phyloP scores from a whole-genome alignment of 1,140 invertebrate species.

The Anadara kagoshimensis region DNA sequence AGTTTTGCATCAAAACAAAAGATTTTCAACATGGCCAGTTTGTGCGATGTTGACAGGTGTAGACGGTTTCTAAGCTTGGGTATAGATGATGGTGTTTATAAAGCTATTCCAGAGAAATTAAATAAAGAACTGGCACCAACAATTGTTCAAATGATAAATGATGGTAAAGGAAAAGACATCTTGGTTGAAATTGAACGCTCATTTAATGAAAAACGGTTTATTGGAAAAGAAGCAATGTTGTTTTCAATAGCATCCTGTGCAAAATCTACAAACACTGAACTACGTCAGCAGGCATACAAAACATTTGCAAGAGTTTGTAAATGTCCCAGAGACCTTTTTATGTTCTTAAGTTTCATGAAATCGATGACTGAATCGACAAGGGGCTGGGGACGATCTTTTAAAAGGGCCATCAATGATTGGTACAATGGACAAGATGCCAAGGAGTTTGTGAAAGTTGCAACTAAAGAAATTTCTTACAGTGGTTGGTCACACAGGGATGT shows the following conservation, averaged over 20 bases:
- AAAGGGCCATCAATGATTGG: slow-evolving; percentile 78
- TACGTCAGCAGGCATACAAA: slow-evolving; percentile 76
- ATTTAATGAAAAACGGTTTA: slow-evolving; percentile 30
- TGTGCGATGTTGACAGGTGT: slow-evolving; percentile 32
- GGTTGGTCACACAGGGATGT: slow-evolving; percentile 82
- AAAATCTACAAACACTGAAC: slow-evolving; percentile 70
- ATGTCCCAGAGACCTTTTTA: slow-evolving; percentile 78
- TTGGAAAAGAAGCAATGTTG: slow-evolving; percentile 75
- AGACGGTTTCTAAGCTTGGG: slow-evolving; percentile 42
- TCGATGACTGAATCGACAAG: slow-evolving; percentile 69
- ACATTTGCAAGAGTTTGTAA: slow-evolving; percentile 76
- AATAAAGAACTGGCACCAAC: slow-evolving; percentile 31
- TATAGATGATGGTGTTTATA: slow-evolving; percentile 42
- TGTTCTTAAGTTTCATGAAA: slow-evolving; percentile 78
- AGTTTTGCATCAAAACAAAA: too few relatives aligned
- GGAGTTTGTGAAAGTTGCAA: slow-evolving; percentile 79
- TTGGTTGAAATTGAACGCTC: slow-evolving; percentile 48
- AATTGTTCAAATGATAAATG: slow-evolving; percentile 36
- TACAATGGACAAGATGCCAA: slow-evolving; percentile 78
- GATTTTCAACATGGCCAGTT: too few relatives aligned
- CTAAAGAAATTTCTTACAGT: slow-evolving; percentile 77
- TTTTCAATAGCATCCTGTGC: slow-evolving; percentile 79
- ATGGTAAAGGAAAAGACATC: slow-evolving; percentile 48
- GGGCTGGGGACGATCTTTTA: slow-evolving; percentile 79
- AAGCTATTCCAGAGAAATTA: slow-evolving; percentile 32